Percentiles rank a stretch among this genome's conserved stretches.
These are phyloP conservation scores for Nomada ferruginata DNA, from an alignment of 2,888 invertebrate genomes.

Conservation along the genomic window DNA sequence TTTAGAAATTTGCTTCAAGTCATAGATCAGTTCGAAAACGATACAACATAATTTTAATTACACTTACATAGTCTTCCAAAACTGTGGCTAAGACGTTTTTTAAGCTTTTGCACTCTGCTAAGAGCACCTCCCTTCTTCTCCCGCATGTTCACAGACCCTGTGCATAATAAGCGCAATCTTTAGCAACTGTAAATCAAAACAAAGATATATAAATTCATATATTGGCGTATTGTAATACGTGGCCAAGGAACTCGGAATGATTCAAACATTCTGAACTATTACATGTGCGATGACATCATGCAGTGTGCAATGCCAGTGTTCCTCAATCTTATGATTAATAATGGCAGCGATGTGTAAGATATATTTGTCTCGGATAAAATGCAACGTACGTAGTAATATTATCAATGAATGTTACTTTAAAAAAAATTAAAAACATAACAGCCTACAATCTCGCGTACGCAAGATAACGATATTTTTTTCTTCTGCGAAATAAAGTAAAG, in stretches of 20 bases:
- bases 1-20: background rate
- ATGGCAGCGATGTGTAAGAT: conserved; percentile 23
- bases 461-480: conserved; percentile 43
- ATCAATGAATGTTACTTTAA: conserved; percentile 28
- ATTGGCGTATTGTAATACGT: conserved; percentile 35
- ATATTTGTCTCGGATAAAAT: conserved; percentile 37
- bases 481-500: conserved; percentile 34
- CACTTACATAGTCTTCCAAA: conserved; percentile 98
- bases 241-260: conserved; percentile 63
- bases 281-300: conserved; percentile 62
- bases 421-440: conserved; percentile 6
- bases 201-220: conserved; percentile 40
- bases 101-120: conserved; percentile 96
- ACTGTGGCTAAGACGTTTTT: conserved; percentile 97
- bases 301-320: conserved; percentile 56
- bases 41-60: background rate
- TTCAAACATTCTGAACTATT: conserved; percentile 56
- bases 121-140: conserved; percentile 96
- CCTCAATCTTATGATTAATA: conserved; percentile 62
- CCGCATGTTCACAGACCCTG: conserved; percentile 92
- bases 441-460: conserved; percentile 10
- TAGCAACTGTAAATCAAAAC: conserved; percentile 55
- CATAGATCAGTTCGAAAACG: background rate
- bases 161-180: conserved; percentile 67
- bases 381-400: conserved; percentile 32